A percentile compares a stretch with the other conserved stretches of the same genome.
Conservation (phyloP, 2,888 invertebrate species). For the Coleophora flavipennella region DNA sequence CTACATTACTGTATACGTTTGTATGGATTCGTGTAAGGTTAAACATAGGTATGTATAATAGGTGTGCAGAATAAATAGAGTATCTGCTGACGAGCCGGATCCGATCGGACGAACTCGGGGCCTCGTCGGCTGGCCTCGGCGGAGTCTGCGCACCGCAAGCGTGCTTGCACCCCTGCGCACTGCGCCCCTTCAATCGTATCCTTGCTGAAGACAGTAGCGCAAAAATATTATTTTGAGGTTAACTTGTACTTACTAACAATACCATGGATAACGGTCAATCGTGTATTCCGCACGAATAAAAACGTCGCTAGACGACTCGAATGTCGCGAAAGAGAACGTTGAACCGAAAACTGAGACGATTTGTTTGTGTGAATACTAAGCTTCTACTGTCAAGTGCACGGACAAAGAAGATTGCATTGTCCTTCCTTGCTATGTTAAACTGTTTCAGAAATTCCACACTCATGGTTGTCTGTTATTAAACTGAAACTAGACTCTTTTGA, state of each 20-base stretch:
- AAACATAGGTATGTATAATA: conserved; percentile 8
- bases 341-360: conserved; percentile 62
- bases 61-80: conserved; percentile 21
- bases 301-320: conserved; percentile 47
- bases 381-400: conserved; percentile 68
- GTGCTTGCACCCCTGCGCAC: conserved; percentile 35
- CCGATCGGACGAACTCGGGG: conserved; percentile 34
- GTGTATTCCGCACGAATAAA: conserved; percentile 31
- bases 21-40: conserved; percentile 12
- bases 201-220: conserved; percentile 45
- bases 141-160: conserved; percentile 36
- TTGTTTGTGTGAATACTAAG: conserved; percentile 72
- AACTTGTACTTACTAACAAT: conserved; percentile 39
- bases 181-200: conserved; percentile 50
- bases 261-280: conserved; percentile 40
- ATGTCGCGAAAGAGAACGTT: conserved; percentile 66
- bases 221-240: conserved; percentile 70
- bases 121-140: conserved; percentile 30
- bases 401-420: conserved; percentile 62
- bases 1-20: conserved; percentile 15
- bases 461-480: conserved; percentile 34
- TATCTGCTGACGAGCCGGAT: conserved; percentile 10
- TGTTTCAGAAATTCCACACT: conserved; percentile 36
- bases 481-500: conserved; percentile 33
- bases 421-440: conserved; percentile 37